phyloP scores from a whole-genome alignment of 2,797 vertebrate genomes.

The Tamandua tetradactyla region DNA sequence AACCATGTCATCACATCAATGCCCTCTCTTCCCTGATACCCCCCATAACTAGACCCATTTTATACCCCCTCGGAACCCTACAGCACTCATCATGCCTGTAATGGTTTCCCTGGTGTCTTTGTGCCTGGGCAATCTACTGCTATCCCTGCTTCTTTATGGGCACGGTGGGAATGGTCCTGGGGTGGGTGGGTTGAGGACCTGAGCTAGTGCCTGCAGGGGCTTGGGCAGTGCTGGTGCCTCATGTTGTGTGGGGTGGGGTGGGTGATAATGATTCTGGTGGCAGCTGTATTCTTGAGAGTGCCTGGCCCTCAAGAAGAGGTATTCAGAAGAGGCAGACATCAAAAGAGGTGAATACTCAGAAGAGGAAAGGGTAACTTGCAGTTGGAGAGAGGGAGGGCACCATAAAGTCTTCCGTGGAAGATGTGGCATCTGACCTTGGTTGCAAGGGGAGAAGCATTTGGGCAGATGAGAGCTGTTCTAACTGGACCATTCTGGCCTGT shows the following conservation, averaged over 20 bases:
- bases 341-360: neutral
- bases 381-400: rapidly evolving
- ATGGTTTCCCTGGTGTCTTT: rapidly evolving
- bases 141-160: neutral
- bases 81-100: rapidly evolving
- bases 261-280: neutral
- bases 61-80: rapidly evolving
- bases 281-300: neutral
- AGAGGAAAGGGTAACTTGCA: neutral
- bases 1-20: rapidly evolving
- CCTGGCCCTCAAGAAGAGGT: neutral
- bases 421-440: neutral
- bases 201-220: neutral
- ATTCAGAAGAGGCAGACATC: neutral
- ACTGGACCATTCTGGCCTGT: rapidly evolving
- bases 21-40: too few relatives aligned
- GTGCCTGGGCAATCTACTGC: neutral
- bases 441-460: neutral
- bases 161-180: neutral
- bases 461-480: too few relatives aligned
- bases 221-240: neutral
- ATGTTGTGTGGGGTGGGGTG: rapidly evolving
- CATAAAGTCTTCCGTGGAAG: neutral
- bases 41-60: rapidly evolving
- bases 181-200: neutral